Base-by-base conservation (phyloP, 1,140 invertebrate species). In the Orussus abietinus region DNA sequence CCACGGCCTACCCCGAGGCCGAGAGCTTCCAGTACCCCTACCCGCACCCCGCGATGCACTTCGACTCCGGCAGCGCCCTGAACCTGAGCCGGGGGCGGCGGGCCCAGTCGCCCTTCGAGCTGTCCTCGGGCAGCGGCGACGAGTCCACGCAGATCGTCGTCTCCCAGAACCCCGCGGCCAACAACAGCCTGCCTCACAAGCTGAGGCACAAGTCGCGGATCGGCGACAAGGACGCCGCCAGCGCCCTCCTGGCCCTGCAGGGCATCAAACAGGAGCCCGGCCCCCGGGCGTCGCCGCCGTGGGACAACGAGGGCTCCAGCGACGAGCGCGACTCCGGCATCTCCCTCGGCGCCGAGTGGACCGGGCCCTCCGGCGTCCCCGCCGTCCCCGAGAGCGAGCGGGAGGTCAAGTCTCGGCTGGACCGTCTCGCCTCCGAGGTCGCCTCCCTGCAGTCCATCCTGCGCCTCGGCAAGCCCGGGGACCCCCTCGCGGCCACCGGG, bases 201-300 rank as follows among this genome's bases (percentile, higher is more conserved):
- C 75, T 95, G 37, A 81, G 92, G 49, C 91, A 96, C 77, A 96
- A 95, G 66, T 86, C 85, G n/a, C 85, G 90, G 53, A 76, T 92
- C 30, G 88, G 88, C 0, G 88, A 92, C 62, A 90, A 90, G 55
- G 89, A 91, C 58, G 85, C 87, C 1, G 86, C 87, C 1, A 86
- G 79, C 50, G 85, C 86, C 0, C 75, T 88, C 3, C 73, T 89
- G 0, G 84, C 86, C 2, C 77, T 86, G 2, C 88, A 87, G 59
- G 85, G 85, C 51, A 90, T 86, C 63, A 90, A 87, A 57, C 86
- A 90, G 57, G 88, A 91, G 61, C 85, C 85, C 0, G 84, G 81
- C 9, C 76, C 80, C 3, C 72, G 86, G 28, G 82, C 81, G 3
- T 86, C 84, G 12, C 87, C 87, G 0, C 85, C 86, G 0, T 90